These are phyloP conservation scores for Lepisosteus oculatus DNA, from an alignment of 2,113 vertebrate genomes.

Conservation along the genomic window DNA sequence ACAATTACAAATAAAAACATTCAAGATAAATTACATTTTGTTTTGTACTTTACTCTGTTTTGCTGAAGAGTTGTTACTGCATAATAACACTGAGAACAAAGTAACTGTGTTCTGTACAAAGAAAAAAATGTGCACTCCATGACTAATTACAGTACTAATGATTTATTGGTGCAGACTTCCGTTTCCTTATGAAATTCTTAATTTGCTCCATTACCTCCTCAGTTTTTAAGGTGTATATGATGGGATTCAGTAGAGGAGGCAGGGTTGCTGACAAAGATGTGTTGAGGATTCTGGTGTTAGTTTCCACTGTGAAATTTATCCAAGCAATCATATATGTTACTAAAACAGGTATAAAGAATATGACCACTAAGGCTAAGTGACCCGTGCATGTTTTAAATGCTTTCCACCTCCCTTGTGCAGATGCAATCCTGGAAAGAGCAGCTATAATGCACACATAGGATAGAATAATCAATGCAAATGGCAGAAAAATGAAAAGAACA, in stretches of 20 bases:
- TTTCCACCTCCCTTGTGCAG: not conserved
- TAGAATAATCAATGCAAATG: not conserved
- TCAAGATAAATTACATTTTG: too few relatives aligned
- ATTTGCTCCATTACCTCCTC: not conserved
- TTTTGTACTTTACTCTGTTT: too few relatives aligned
- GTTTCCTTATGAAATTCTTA: not conserved
- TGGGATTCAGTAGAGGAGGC: not conserved
- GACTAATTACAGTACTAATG: not conserved
- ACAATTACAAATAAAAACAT: too few relatives aligned
- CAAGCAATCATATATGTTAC: not conserved
- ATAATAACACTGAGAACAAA: too few relatives aligned
- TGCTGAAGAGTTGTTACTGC: too few relatives aligned
- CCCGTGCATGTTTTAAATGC: slow-evolving; percentile 10
- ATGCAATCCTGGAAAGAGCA: not conserved
- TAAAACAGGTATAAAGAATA: not conserved
- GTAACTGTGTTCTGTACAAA: too few relatives aligned
- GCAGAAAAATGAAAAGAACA: not conserved
- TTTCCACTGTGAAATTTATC: not conserved
- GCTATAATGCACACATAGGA: not conserved
- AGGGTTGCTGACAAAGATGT: not conserved
- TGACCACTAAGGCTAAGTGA: not conserved
- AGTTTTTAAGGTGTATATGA: slow-evolving; percentile 3
- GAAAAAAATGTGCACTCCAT: too few relatives aligned
- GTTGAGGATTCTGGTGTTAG: not conserved
- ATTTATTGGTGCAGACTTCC: not conserved